A percentile compares a stretch with the other conserved stretches of the same genome.
These are phyloP conservation scores for Xylota sylvarum DNA, from an alignment of 2,888 invertebrate species.

Conservation along the genomic window DNA sequence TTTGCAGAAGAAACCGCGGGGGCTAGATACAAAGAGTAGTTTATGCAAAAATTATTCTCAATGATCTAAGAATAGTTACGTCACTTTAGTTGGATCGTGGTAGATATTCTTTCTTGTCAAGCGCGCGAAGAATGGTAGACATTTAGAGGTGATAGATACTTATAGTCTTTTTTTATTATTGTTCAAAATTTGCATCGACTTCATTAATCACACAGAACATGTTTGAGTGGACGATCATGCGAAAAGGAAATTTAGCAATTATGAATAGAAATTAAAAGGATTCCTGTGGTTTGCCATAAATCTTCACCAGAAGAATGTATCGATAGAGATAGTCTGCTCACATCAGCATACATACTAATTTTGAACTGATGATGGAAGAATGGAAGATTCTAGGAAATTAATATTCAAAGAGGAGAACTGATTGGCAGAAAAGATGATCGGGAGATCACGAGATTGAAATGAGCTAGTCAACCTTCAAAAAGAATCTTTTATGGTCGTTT, in stretches of 20 bases:
- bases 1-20: constrained; percentile 42
- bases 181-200: constrained; percentile 34
- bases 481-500: too few species aligned
- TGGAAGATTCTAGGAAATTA: not conserved
- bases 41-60: constrained; percentile 46
- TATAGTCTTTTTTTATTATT: not conserved
- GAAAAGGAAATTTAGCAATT: constrained; percentile 30
- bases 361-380: constrained; percentile 14
- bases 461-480: too few species aligned
- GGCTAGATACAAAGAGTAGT: constrained; percentile 15
- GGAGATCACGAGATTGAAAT: too few species aligned
- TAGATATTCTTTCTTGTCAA: constrained; percentile 8
- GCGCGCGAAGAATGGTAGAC: not conserved
- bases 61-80: constrained; percentile 70
- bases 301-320: not conserved
- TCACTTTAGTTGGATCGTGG: constrained; percentile 38
- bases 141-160: constrained; percentile 9
- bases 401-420: not conserved
- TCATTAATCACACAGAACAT: constrained; percentile 26
- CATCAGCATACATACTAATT: not conserved
- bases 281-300: constrained; percentile 11
- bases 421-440: too few species aligned
- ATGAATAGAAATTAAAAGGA: constrained; percentile 1
- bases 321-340: not conserved
- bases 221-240: constrained; percentile 12